Conservation (phyloP, 2,113 vertebrate species). For the Numida meleagris region DNA sequence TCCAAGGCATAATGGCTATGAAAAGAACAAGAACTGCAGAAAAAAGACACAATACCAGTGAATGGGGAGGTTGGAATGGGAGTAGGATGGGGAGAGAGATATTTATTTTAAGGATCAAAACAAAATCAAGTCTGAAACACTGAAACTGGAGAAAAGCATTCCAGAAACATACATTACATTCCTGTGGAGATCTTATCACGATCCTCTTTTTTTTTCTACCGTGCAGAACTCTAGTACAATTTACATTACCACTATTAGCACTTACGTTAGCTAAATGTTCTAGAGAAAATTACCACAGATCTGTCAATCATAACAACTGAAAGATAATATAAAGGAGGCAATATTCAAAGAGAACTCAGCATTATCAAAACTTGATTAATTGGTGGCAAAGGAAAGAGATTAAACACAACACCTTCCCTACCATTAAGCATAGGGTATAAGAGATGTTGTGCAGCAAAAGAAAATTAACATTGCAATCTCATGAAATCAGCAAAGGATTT, state of each 20-base stretch:
- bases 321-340: not conserved
- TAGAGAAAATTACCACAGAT: not conserved
- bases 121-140: slow-evolving; percentile 30
- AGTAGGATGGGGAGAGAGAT: not conserved
- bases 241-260: not conserved
- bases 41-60: not conserved
- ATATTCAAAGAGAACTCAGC: not conserved
- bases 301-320: not conserved
- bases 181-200: slow-evolving; percentile 2
- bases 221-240: not conserved
- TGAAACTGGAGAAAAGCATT: slow-evolving; percentile 12
- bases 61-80: not conserved
- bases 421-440: not conserved
- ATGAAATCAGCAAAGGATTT: not conserved
- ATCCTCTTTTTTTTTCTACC: not conserved
- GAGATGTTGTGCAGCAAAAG: not conserved
- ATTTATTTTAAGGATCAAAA: slow-evolving; percentile 47
- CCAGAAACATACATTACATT: slow-evolving; percentile 19
- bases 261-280: not conserved
- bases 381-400: not conserved
- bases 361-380: not conserved
- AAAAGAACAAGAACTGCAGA: not conserved
- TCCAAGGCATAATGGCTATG: not conserved
- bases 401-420: not conserved
- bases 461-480: not conserved